A percentile compares a stretch with the other conserved stretches of the same genome.
Evolutionary conservation across 2,888 invertebrate species (phyloP).

Genomic region (Drosophila nigritarsus): DNA sequence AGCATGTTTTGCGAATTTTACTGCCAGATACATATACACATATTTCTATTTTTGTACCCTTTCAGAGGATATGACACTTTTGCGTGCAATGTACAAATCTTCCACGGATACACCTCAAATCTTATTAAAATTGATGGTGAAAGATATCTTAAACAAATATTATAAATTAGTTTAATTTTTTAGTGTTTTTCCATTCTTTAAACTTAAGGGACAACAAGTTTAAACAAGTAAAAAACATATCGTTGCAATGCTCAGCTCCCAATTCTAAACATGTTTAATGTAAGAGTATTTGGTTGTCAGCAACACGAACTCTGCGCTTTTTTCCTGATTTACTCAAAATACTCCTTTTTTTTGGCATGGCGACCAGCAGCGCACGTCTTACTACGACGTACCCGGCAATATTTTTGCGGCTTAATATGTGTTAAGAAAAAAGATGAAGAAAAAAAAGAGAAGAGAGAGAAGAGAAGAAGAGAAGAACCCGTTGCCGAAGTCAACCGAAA

Average conservation of each 20-base stretch:
- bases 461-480: conserved; percentile 10
- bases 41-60: conserved; percentile 1
- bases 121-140: rapidly evolving
- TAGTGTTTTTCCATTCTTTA: not conserved
- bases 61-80: not conserved
- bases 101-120: not conserved
- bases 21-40: conserved; percentile 11
- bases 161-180: not conserved
- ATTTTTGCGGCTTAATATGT: conserved; percentile 81
- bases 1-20: conserved; percentile 39
- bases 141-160: not conserved
- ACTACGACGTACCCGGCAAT: conserved; percentile 56
- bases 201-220: not conserved
- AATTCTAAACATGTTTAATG: not conserved
- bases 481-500: conserved; percentile 54
- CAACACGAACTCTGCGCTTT: rapidly evolving
- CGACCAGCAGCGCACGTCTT: conserved; percentile 27
- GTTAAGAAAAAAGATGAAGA: conserved; percentile 45
- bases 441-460: conserved; percentile 18
- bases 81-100: no score
- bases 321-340: conserved; percentile 11
- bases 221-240: not conserved
- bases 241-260: not conserved
- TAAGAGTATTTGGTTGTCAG: not conserved
- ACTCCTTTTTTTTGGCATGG: conserved; percentile 24